These are phyloP conservation scores for Aphis gossypii DNA, from an alignment of 1,140 invertebrate species.

Conservation along the genomic window DNA sequence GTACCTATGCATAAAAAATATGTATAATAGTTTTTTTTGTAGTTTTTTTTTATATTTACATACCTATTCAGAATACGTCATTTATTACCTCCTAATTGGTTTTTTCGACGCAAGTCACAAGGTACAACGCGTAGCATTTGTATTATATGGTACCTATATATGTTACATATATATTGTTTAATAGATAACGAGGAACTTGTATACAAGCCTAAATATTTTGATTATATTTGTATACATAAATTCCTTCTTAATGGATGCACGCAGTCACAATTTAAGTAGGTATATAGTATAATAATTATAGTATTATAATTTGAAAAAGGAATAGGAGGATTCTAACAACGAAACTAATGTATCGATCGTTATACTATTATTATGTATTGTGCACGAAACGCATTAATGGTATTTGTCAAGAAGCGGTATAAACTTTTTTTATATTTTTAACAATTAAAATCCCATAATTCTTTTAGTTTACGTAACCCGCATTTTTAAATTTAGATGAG, in stretches of 20 bases:
- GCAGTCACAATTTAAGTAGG: neutral
- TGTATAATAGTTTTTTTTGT: neutral
- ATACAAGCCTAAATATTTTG: slow-evolving; percentile 6
- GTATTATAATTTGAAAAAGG: neutral
- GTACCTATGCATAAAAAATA: neutral
- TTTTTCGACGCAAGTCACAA: neutral
- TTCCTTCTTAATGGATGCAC: neutral
- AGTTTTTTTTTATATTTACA: neutral
- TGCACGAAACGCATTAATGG: neutral
- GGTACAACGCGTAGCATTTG: neutral
- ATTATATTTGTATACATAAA: slow-evolving; percentile 2
- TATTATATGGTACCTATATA: slow-evolving; percentile 2
- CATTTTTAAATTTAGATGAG: neutral
- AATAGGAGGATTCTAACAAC: neutral
- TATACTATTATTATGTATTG: slow-evolving; percentile 13
- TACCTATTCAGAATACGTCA: neutral
- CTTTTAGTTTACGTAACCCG: neutral
- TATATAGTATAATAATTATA: neutral
- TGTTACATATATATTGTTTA: neutral
- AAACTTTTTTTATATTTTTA: neutral
- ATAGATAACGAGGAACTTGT: neutral
- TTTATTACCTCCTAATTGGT: slow-evolving; percentile 3
- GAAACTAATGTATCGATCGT: neutral
- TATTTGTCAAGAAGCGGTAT: neutral
- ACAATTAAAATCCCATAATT: slow-evolving; percentile 5